Evolutionary conservation across 2,113 vertebrate genomes (phyloP), one percentile per base, ranked within the genome.

Genomic region (Riparia riparia): DNA sequence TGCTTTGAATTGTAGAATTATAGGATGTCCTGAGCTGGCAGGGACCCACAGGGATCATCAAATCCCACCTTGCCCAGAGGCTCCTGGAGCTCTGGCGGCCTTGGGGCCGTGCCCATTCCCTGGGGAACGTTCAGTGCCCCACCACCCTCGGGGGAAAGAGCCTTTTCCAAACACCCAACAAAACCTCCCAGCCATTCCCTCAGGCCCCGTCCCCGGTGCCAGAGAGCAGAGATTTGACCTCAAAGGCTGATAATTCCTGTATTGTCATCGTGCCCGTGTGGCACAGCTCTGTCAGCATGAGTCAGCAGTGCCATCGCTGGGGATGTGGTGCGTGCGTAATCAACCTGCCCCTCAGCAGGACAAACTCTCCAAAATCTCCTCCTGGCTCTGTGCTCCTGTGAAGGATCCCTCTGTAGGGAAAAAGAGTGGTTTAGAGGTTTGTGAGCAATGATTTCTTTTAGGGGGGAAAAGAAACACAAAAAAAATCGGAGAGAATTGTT

Each of bases 401-500:
- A 77, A 70, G 22, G 14, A 50, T 17, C 5, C 1, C 39, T 34
- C 22, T 14, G 37, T 37, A 37, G 51, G 68, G 25, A 8, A 80
- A 72, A 72, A 28, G 37, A 37, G 56, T 19, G 26, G 17, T 61
- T 42, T 45, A 22, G 20, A 86, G 56, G 50, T 34, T 87, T 50
- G 19, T 81, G 64, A 95, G 81, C n/a, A 68, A 90, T 39, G 10
- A 12, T 2, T 37, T 34, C 76, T 22, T 31, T 9, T 5, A 3
- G 4, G 17, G 17, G 6, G 4, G 3, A 1, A 0, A 1, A 7
- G 2, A 2, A 5, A 5, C 41, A 12, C 41, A 13, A 2, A 15
- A 2, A 15, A 7, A 34, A 63, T 47, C 29, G 0, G 37, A 57
- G 49, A 41, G 28, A 57, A 7, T 25, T 58, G 45, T 28, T 29